Evolutionary conservation across 2,888 invertebrate species (phyloP).

Genomic region (Polymixis lichenea): DNA sequence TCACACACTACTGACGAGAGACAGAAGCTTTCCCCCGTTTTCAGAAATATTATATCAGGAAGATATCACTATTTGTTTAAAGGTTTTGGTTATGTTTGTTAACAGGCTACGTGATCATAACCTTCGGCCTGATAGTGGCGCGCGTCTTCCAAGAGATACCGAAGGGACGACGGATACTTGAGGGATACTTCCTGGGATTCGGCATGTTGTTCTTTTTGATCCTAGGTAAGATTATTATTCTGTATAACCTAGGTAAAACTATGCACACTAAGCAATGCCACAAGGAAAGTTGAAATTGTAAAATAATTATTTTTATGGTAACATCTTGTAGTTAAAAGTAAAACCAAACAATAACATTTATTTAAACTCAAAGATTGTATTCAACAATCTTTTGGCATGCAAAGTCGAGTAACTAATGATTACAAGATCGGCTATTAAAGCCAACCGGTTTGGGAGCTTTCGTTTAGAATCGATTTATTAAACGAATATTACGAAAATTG

Average conservation of each 20-base stretch:
- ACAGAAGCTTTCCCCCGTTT: neutral
- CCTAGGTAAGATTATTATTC: constrained; percentile 87
- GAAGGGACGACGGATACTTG: constrained; percentile 91
- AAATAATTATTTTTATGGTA: neutral
- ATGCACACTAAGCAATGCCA: neutral
- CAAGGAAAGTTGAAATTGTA: neutral
- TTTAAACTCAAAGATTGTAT: neutral
- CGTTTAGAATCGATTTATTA: constrained; percentile 50
- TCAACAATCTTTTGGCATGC: constrained; percentile 36
- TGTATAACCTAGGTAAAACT: constrained; percentile 9
- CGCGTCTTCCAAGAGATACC: constrained; percentile 92
- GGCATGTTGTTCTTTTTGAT: constrained; percentile 93
- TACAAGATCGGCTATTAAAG: constrained; percentile 45
- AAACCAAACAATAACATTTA: neutral
- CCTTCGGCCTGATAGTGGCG: constrained; percentile 92
- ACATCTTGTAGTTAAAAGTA: neutral
- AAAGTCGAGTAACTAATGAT: constrained; percentile 27
- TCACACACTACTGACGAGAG: neutral
- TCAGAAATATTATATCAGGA: neutral
- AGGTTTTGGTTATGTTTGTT: constrained; percentile 15
- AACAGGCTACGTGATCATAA: constrained; percentile 92
- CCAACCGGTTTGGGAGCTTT: constrained; percentile 34
- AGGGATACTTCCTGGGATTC: constrained; percentile 92
- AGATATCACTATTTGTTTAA: neutral
- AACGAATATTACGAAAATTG: constrained; percentile 29